A percentile compares a stretch with the other conserved stretches of the same genome.
phyloP scores from a whole-genome alignment of 2,888 invertebrate species.

The Cyaniris semiargus region DNA sequence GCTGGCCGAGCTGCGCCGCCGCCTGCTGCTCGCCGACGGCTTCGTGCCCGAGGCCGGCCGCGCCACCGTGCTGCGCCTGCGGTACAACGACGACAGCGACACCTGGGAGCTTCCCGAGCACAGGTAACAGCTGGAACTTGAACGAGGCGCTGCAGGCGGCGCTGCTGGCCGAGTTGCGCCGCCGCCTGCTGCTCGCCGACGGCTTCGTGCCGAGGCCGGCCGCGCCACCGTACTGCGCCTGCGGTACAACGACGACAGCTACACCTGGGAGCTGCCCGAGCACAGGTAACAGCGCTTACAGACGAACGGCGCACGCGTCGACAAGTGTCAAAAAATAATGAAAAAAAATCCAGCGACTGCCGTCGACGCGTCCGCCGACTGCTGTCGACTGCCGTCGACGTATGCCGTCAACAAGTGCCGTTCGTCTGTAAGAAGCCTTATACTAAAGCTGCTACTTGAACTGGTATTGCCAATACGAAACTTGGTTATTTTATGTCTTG shows the following conservation, averaged over 20 bases:
- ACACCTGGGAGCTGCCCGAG: slow-evolving; percentile 59
- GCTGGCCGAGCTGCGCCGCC: slow-evolving; percentile 78
- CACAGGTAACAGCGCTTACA: slow-evolving; percentile 42
- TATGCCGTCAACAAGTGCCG: too few relatives aligned
- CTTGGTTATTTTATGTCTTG: too few relatives aligned
- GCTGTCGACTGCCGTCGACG: too few relatives aligned
- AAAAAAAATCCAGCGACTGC: too few relatives aligned
- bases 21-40: slow-evolving; percentile 92
- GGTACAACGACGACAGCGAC: slow-evolving; percentile 65
- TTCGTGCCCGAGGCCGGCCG: slow-evolving; percentile 85
- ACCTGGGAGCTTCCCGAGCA: slow-evolving; percentile 57
- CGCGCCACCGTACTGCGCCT: slow-evolving; percentile 53
- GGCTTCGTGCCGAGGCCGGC: slow-evolving; percentile 86
- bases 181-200: slow-evolving; percentile 92
- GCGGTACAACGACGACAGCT: slow-evolving; percentile 63
- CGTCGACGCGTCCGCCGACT: too few relatives aligned
- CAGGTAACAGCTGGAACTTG: slow-evolving; percentile 39
- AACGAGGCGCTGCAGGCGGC: slow-evolving; percentile 52
- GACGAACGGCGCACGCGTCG: too few relatives aligned
- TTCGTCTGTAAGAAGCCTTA: too few relatives aligned
- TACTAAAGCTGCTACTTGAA: too few relatives aligned
- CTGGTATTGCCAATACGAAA: background rate
- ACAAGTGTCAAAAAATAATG: too few relatives aligned
- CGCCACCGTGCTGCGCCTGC: slow-evolving; percentile 52
- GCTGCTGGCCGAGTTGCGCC: slow-evolving; percentile 62